Evolutionary conservation across 1,140 invertebrate species (phyloP).

Genomic region (Littorina saxatilis): DNA sequence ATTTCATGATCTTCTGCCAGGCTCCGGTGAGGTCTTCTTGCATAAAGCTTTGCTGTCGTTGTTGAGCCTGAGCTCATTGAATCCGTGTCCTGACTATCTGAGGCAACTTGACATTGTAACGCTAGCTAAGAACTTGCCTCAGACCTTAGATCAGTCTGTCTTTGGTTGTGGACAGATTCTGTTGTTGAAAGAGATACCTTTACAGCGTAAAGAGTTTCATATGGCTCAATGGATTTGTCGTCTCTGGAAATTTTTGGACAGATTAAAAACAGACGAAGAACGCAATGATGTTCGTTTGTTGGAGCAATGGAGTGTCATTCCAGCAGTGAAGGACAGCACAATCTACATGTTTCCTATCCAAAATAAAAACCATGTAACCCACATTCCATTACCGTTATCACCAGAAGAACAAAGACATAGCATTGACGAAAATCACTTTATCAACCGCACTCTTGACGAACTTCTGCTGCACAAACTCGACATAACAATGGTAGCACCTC

Average conservation of each 20-base stretch:
- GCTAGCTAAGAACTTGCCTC: not conserved
- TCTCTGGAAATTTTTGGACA: conserved; percentile 11
- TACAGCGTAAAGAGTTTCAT: not conserved
- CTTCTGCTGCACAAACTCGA: not conserved
- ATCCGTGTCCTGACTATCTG: not conserved
- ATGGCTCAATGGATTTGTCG: not conserved
- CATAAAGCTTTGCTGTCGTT: not conserved
- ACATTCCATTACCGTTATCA: not conserved
- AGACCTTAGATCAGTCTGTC: not conserved
- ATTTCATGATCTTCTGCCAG: too few species aligned
- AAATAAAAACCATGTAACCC: not conserved
- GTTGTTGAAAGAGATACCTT: not conserved
- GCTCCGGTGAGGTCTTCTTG: conserved; percentile 1
- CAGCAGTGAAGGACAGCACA: not conserved
- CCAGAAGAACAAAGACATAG: not conserved
- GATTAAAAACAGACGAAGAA: not conserved
- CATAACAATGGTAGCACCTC: not conserved
- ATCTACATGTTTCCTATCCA: conserved; percentile 1
- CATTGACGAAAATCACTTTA: not conserved
- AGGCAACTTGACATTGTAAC: not conserved
- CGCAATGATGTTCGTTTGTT: too few species aligned
- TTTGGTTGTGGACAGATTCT: not conserved
- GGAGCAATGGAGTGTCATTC: conserved; percentile 24
- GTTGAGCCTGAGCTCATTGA: too few species aligned
- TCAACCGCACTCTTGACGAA: not conserved